A percentile compares a stretch with the other conserved stretches of the same genome.
These are phyloP conservation scores for Clostera curtula DNA, from an alignment of 2,888 invertebrate species.

Conservation along the genomic window DNA sequence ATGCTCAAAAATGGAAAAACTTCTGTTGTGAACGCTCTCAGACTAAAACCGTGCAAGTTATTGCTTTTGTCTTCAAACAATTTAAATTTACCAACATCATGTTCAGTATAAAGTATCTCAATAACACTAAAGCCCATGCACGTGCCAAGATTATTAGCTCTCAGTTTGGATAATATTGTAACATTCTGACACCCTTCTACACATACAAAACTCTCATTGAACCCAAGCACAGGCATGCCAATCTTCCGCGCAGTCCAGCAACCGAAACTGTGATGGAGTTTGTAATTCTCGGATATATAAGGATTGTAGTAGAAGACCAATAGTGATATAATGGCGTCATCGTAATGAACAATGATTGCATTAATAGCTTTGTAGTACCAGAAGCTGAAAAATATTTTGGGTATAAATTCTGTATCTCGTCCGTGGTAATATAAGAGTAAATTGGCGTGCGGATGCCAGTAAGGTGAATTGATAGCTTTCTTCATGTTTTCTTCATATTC, in stretches of 20 bases:
- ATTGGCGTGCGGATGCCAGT: constrained; percentile 50
- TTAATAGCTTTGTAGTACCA: constrained; percentile 51
- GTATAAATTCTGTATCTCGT: constrained; percentile 21
- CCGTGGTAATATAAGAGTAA: constrained; percentile 41
- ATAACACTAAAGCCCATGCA: constrained; percentile 43
- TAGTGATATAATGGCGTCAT: constrained; percentile 25
- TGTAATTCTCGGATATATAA: constrained; percentile 33
- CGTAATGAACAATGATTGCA: constrained; percentile 36
- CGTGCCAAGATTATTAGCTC: constrained; percentile 42
- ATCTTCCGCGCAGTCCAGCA: constrained; percentile 45
- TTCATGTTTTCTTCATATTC: constrained; percentile 41
- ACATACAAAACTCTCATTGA: constrained; percentile 38
- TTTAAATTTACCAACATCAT: constrained; percentile 15
- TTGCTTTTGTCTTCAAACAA: constrained; percentile 45
- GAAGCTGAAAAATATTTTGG: constrained; percentile 44
- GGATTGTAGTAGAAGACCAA: constrained; percentile 38
- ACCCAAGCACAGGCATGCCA: constrained; percentile 33
- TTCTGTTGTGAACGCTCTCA: constrained; percentile 35
- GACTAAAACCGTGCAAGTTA: constrained; percentile 43
- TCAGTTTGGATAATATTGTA: constrained; percentile 33
- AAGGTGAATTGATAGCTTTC: constrained; percentile 30
- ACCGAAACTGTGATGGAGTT: constrained; percentile 32
- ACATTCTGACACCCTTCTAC: constrained; percentile 43
- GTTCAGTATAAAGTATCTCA: constrained; percentile 23
- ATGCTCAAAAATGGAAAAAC: constrained; percentile 42